These are phyloP conservation scores for Cavia aperea DNA, from an alignment of 2,113 vertebrate species.

Conservation along the genomic window DNA sequence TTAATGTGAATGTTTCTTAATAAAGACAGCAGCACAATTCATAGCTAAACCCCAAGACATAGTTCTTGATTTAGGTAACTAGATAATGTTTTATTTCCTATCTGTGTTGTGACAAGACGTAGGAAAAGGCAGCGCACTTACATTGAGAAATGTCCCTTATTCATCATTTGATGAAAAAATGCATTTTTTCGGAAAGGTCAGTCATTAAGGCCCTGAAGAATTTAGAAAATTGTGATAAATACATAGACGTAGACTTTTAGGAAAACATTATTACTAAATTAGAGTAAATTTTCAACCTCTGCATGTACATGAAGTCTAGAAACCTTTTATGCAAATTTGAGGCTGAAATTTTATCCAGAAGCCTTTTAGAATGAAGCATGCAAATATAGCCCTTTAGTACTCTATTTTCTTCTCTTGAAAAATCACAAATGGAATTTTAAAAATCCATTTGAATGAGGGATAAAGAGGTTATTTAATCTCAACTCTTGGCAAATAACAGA, in stretches of 20 bases:
- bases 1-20: not conserved
- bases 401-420: constrained; percentile 1
- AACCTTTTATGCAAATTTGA: constrained; percentile 10
- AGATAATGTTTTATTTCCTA: not conserved
- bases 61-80: not conserved
- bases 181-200: not conserved
- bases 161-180: constrained; percentile 13
- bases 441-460: not conserved
- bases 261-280: not conserved
- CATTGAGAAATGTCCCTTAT: not conserved
- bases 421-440: constrained; percentile 32
- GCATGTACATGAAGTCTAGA: not conserved
- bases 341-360: constrained; percentile 4
- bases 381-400: not conserved
- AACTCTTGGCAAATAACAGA: constrained; percentile 15
- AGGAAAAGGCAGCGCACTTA: not conserved
- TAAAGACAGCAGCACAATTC: not conserved
- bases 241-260: constrained; percentile 6
- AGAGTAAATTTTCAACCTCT: not conserved
- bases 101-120: not conserved
- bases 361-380: not conserved
- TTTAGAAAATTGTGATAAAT: constrained; percentile 7
- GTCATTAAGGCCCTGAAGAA: not conserved
- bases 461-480: constrained; percentile 2
- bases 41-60: not conserved